These are phyloP conservation scores for Desmophyllum pertusum DNA, from an alignment of 92 coral and sea anemone species.

Conservation along the genomic window DNA sequence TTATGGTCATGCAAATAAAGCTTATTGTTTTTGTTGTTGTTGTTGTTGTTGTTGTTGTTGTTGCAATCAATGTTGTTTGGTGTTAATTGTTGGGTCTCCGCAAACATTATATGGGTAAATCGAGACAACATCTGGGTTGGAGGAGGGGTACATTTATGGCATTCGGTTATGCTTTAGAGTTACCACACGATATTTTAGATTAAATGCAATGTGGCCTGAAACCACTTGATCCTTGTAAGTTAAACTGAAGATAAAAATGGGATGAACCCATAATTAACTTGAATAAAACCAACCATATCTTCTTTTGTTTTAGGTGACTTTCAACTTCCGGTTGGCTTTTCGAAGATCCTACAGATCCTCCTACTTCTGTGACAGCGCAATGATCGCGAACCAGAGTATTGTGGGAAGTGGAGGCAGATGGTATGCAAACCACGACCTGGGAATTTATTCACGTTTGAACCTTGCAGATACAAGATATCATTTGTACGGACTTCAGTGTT, in stretches of 20 bases:
- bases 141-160: no score
- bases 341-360: conserved; percentile 28
- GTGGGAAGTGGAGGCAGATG: conserved; percentile 32
- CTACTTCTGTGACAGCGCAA: conserved; percentile 32
- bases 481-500: conserved; percentile 61
- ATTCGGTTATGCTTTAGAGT: no score
- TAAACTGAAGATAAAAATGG: not conserved
- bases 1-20: no score
- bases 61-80: no score
- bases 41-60: no score
- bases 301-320: conserved; percentile 25
- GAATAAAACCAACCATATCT: not conserved
- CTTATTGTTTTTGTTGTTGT: no score
- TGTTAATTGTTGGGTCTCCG: no score
- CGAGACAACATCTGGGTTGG: no score
- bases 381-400: conserved; percentile 26
- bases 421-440: not conserved
- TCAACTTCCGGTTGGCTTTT: conserved; percentile 52
- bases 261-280: not conserved
- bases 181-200: no score
- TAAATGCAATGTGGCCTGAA: not conserved
- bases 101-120: no score
- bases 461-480: conserved; percentile 36
- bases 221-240: not conserved
- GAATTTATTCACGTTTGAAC: not conserved